Percentiles rank a stretch among this genome's conserved stretches.
Evolutionary conservation across 1,140 invertebrate genomes (phyloP).

Genomic region (Lordiphosa mommai): DNA sequence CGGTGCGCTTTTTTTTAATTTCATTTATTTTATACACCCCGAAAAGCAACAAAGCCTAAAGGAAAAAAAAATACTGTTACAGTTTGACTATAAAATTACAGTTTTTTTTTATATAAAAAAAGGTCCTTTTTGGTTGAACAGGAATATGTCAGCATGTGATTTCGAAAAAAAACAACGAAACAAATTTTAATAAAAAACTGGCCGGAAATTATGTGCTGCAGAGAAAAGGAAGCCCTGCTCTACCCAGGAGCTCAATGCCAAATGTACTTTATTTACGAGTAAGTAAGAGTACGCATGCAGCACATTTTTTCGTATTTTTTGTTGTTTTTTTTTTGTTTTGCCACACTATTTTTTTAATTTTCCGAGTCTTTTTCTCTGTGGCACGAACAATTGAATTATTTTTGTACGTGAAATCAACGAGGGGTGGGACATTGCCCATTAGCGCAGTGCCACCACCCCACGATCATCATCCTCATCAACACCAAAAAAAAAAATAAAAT

Average conservation of each 20-base stretch:
- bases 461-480: slow-evolving; percentile 58
- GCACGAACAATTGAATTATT: slow-evolving; percentile 79
- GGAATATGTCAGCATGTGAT: slow-evolving; percentile 77
- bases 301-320: slow-evolving; percentile 27
- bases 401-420: slow-evolving; percentile 61
- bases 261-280: not conserved
- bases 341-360: slow-evolving; percentile 75
- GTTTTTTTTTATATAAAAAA: slow-evolving; percentile 35
- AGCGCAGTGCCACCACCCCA: slow-evolving; percentile 59
- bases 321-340: slow-evolving; percentile 34
- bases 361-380: slow-evolving; percentile 58
- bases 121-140: slow-evolving; percentile 49
- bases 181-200: slow-evolving; percentile 57
- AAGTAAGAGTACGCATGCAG: not conserved
- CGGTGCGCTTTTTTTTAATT: slow-evolving; percentile 63
- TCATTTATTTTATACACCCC: slow-evolving; percentile 35
- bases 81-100: slow-evolving; percentile 73
- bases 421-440: slow-evolving; percentile 62
- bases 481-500: slow-evolving; percentile 36
- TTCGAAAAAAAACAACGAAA: slow-evolving; percentile 37
- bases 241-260: slow-evolving; percentile 14
- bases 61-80: slow-evolving; percentile 60
- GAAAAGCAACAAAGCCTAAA: slow-evolving; percentile 17
- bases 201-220: slow-evolving; percentile 75
- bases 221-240: slow-evolving; percentile 31